Evolutionary conservation across 1,140 invertebrate species (phyloP).

Genomic region (Holotrichia oblita): DNA sequence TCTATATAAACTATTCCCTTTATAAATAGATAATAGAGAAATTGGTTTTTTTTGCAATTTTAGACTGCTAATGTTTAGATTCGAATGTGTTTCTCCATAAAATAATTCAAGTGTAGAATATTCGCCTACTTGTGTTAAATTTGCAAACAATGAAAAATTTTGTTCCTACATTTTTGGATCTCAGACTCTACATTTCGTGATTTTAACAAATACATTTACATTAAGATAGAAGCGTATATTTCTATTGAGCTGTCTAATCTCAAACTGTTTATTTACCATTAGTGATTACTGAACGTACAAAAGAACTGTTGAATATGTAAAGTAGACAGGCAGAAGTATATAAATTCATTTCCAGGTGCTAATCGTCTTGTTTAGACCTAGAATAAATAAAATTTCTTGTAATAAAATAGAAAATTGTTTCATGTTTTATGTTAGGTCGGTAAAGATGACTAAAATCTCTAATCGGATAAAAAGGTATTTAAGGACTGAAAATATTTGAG

Average conservation of each 20-base stretch:
- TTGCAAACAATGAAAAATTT: no score
- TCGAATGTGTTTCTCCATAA: no score
- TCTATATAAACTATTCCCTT: no score
- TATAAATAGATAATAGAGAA: no score
- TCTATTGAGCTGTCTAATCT: constrained; percentile 1
- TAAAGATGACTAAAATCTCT: neutral
- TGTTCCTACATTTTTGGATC: no score
- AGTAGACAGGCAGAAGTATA: neutral
- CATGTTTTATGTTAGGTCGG: no score
- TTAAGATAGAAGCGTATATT: neutral
- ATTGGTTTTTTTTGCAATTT: no score
- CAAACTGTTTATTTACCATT: constrained; percentile 1
- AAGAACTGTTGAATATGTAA: neutral
- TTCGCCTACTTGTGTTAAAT: no score
- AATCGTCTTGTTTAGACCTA: neutral
- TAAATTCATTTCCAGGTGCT: neutral
- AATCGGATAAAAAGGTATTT: neutral
- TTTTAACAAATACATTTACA: neutral
- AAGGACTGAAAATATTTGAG: no score
- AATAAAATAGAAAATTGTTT: neutral
- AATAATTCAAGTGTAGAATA: no score
- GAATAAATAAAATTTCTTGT: neutral
- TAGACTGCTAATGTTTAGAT: no score
- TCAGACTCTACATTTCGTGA: no score
- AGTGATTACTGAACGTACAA: neutral